phyloP scores from a whole-genome alignment of 1,140 invertebrate species.

The Caenorhabditis latens region DNA sequence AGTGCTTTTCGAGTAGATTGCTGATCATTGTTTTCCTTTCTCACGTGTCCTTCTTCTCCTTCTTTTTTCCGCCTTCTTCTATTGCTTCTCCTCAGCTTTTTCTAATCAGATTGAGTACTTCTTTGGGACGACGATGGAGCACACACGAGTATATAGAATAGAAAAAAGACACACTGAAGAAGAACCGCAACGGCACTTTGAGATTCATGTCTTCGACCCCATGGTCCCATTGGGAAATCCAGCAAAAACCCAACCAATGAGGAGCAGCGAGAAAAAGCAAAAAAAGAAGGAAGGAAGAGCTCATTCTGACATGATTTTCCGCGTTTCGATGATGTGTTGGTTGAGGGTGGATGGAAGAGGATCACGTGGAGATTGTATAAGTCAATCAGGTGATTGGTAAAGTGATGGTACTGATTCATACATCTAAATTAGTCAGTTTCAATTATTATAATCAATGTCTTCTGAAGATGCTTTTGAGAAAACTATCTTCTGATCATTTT shows the following conservation, averaged over 20 bases:
- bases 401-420: no score
- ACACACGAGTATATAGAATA: constrained; percentile 20
- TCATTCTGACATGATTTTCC: constrained; percentile 20
- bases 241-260: constrained; percentile 23
- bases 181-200: constrained; percentile 25
- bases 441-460: background rate
- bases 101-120: constrained; percentile 55
- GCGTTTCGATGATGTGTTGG: constrained; percentile 19
- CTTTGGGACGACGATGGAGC: background rate
- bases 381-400: background rate
- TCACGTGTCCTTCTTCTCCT: constrained; percentile 23
- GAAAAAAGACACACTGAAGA: background rate
- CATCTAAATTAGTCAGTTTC: background rate
- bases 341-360: background rate
- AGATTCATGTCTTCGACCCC: constrained; percentile 47
- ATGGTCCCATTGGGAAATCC: constrained; percentile 39
- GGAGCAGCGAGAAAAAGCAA: background rate
- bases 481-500: no score
- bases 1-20: constrained; percentile 49
- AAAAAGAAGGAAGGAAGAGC: background rate
- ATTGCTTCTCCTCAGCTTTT: background rate
- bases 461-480: no score
- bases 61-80: background rate
- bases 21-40: constrained; percentile 50
- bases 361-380: background rate